A percentile compares a stretch with the other conserved stretches of the same genome.
Evolutionary conservation across 2,113 vertebrate species (phyloP).

Genomic region (Ceyx margarethae): DNA sequence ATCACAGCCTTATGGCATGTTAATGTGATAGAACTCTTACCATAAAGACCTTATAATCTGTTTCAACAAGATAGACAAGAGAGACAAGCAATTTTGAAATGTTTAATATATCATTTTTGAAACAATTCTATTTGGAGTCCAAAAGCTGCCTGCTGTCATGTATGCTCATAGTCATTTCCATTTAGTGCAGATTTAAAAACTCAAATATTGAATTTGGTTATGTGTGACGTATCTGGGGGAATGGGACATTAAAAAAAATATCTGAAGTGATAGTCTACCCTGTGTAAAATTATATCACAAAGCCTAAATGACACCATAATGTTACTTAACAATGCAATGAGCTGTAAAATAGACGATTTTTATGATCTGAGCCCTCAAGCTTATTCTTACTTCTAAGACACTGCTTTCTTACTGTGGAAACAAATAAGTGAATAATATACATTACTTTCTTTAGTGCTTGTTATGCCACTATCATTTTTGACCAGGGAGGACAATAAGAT

Average conservation of each 20-base stretch:
- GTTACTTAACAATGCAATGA: slow-evolving; percentile 62
- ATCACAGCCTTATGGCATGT: neutral
- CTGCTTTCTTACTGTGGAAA: slow-evolving; percentile 26
- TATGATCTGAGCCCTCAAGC: slow-evolving; percentile 52
- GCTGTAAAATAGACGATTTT: slow-evolving; percentile 57
- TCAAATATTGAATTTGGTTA: slow-evolving; percentile 43
- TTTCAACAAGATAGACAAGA: neutral
- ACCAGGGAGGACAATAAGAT: slow-evolving; percentile 32
- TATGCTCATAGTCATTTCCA: neutral
- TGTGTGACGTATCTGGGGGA: neutral
- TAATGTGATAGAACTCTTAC: neutral
- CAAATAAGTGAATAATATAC: slow-evolving; percentile 30
- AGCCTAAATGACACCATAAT: slow-evolving; percentile 27
- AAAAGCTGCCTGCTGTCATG: neutral
- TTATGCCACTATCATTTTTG: slow-evolving; percentile 35
- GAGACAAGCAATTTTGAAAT: neutral
- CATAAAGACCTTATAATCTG: neutral
- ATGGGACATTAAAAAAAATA: neutral
- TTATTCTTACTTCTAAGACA: slow-evolving; percentile 13
- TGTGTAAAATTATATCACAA: slow-evolving; percentile 16
- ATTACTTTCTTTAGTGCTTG: slow-evolving; percentile 9
- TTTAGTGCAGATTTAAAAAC: slow-evolving; percentile 27
- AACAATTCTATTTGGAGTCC: neutral
- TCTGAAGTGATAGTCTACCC: neutral
- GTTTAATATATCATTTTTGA: slow-evolving; percentile 16